A percentile compares a stretch with the other conserved stretches of the same genome.
Evolutionary conservation across 2,113 vertebrate species (phyloP).

Genomic region (Myanophis thanlyinensis): DNA sequence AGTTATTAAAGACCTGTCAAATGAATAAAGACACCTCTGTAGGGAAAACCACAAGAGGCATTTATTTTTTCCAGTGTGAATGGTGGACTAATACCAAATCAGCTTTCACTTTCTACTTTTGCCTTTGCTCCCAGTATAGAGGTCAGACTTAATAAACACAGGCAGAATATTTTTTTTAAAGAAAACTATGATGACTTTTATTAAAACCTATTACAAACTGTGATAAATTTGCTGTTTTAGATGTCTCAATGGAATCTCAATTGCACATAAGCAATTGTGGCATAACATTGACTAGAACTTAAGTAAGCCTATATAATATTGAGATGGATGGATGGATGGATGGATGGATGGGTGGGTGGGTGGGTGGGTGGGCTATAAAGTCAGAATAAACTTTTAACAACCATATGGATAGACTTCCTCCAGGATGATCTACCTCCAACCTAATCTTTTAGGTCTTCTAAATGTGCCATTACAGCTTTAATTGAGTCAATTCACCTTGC

Average conservation of each 20-base stretch:
- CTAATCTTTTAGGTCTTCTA: not conserved
- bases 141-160: constrained; percentile 72
- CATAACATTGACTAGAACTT: not conserved
- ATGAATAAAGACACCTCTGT: constrained; percentile 83
- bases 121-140: constrained; percentile 66
- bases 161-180: constrained; percentile 45
- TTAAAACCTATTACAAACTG: constrained; percentile 49
- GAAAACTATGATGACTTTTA: constrained; percentile 58
- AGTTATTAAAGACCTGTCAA: constrained; percentile 87
- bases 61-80: constrained; percentile 80
- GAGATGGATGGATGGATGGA: too few relatives aligned
- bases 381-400: not conserved
- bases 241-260: not conserved
- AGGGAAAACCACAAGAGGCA: constrained; percentile 77
- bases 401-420: not conserved
- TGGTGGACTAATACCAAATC: constrained; percentile 77
- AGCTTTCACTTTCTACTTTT: constrained; percentile 77
- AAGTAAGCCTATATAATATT: not conserved
- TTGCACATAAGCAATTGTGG: not conserved
- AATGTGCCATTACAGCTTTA: not conserved
- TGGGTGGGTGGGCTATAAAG: not conserved
- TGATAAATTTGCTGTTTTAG: not conserved
- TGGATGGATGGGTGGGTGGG: too few relatives aligned
- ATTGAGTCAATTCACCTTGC: not conserved
- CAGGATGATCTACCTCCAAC: not conserved